Evolutionary conservation across 2,888 invertebrate species (phyloP).

Genomic region (Vannuccia rotundouncinata): DNA sequence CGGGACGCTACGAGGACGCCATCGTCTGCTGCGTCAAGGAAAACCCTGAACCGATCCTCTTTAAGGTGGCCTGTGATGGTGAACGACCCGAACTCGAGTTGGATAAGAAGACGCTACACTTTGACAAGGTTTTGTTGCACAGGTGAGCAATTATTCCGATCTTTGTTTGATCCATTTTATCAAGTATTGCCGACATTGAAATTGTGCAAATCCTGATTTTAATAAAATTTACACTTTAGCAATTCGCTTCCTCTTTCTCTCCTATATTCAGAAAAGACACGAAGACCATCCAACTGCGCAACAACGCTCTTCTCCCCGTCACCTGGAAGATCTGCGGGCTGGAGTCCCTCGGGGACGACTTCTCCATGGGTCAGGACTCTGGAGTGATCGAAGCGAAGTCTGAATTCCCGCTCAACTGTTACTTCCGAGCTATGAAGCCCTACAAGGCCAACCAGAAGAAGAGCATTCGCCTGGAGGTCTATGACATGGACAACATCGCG

Average conservation of each 20-base stretch:
- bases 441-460: slow-evolving; percentile 43
- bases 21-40: slow-evolving; percentile 56
- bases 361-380: slow-evolving; percentile 53
- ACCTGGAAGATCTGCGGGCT: slow-evolving; percentile 55
- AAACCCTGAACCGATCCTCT: slow-evolving; percentile 56
- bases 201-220: slow-evolving; percentile 1
- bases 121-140: slow-evolving; percentile 57
- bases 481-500: slow-evolving; percentile 53
- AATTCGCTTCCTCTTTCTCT: not conserved
- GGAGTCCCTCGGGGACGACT: slow-evolving; percentile 56
- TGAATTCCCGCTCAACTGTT: slow-evolving; percentile 54
- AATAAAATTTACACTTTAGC: not conserved
- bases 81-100: slow-evolving; percentile 55
- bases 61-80: slow-evolving; percentile 53
- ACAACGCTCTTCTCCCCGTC: slow-evolving; percentile 55
- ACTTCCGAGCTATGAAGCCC: slow-evolving; percentile 56
- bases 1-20: slow-evolving; percentile 52
- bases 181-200: not conserved
- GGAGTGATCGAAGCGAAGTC: slow-evolving; percentile 55
- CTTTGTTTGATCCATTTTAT: slow-evolving; percentile 30
- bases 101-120: slow-evolving; percentile 54
- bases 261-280: slow-evolving; percentile 53
- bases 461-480: slow-evolving; percentile 54
- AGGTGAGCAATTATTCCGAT: too few relatives aligned
- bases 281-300: slow-evolving; percentile 54